Base-by-base conservation (phyloP, 2,797 vertebrate species). In the Fundulus diaphanus region DNA sequence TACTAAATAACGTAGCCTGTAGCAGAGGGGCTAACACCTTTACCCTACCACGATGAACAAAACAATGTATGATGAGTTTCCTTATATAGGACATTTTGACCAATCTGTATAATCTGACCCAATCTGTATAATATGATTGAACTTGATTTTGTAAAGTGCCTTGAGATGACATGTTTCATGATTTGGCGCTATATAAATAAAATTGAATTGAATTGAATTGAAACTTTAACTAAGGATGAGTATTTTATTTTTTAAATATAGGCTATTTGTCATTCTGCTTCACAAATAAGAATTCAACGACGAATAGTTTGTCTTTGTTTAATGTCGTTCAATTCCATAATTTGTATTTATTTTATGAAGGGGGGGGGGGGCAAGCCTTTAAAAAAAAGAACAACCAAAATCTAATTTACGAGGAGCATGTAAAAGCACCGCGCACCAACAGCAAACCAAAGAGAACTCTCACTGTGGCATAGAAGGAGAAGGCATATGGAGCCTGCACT, bases 371-470 rank as follows among this genome's bases (percentile, higher is more conserved):
- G n/a, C n/a, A n/a, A n/a, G n/a, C n/a, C n/a, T n/a, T n/a, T n/a
- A n/a, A n/a, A n/a, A n/a, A n/a, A n/a, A 27, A 24, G n/a, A n/a
- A n/a, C n/a, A n/a, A n/a, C n/a, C n/a, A n/a, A 31, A 0, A 0
- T 0, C 3, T 0, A 75, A 6, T 27, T 65, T 72, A 18, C n/a
- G 0, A 5, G 0, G 31, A 4, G 59, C 33, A 16, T 1, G 0
- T 86, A 70, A 92, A 93, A 0, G 87, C 84, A 82, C 15, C 90
- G 81, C 5, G 4, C 83, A 87, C 87, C 80, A 80, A 88, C 68
- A 29, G 74, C 13, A 54, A 24, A 0, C 49, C 5, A 72, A 90
- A 81, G 77, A 91, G 52, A 69, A 61, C 13, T n/a, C 12, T 1
- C 35, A 24, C 0, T 1, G 27, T 2, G 24, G 70, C 22, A 18